phyloP scores from a whole-genome alignment of 2,888 invertebrate genomes.

The Mimachlamys varia region DNA sequence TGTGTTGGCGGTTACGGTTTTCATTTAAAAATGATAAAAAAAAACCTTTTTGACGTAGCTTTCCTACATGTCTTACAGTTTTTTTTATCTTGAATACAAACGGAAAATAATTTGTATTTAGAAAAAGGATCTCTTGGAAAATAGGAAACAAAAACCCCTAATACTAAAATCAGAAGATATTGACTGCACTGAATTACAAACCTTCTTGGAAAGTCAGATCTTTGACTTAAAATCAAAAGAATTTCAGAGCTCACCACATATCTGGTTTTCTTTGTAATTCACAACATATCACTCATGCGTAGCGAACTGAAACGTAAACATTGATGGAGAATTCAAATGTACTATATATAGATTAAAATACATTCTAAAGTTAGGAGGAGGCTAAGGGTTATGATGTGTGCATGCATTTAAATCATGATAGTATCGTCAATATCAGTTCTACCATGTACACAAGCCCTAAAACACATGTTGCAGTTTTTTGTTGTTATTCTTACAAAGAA shows the following conservation, averaged over 20 bases:
- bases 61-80: too few species aligned
- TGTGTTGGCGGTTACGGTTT: too few species aligned
- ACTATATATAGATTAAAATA: slow-evolving; percentile 36
- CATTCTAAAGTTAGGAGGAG: slow-evolving; percentile 7
- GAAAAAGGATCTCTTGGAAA: not conserved
- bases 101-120: not conserved
- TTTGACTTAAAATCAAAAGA: slow-evolving; percentile 11
- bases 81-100: not conserved
- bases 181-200: not conserved
- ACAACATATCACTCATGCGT: slow-evolving; percentile 31
- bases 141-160: not conserved
- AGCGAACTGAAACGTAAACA: slow-evolving; percentile 24
- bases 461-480: slow-evolving; percentile 4
- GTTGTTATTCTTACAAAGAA: not conserved
- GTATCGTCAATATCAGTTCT: not conserved
- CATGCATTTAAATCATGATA: not conserved
- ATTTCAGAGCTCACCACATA: not conserved
- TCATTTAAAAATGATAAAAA: too few species aligned
- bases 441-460: not conserved
- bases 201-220: not conserved
- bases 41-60: too few species aligned
- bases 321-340: slow-evolving; percentile 23
- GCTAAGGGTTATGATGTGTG: slow-evolving; percentile 8
- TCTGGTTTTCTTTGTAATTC: slow-evolving; percentile 31
- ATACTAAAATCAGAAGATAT: not conserved